Percentiles rank a stretch among this genome's conserved stretches.
Evolutionary conservation across 2,888 invertebrate genomes (phyloP).

Genomic region (Cephalotes varians): DNA sequence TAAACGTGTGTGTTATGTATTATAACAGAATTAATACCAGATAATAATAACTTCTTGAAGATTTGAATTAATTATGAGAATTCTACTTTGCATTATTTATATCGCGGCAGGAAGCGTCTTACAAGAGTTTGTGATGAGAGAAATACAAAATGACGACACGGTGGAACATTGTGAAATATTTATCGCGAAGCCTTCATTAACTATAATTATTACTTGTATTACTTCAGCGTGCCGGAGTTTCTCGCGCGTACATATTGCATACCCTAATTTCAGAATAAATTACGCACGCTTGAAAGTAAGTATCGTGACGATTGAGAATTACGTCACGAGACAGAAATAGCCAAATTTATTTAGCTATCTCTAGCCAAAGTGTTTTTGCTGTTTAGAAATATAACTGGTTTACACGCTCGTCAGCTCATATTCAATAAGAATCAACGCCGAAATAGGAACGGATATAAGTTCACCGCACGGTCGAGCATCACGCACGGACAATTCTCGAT

Average conservation of each 20-base stretch:
- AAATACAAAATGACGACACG: conserved; percentile 30
- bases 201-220: no score
- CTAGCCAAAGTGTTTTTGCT: neutral
- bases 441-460: neutral
- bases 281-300: conserved; percentile 15
- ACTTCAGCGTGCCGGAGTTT: conserved; percentile 32
- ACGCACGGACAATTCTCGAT: neutral
- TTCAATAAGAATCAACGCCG: neutral
- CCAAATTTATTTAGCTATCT: conserved; percentile 10
- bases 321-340: neutral
- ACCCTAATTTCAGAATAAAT: conserved; percentile 28
- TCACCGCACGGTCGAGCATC: neutral
- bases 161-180: conserved; percentile 22
- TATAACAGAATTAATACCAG: neutral
- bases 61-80: neutral
- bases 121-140: neutral
- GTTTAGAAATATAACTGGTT: conserved; percentile 8
- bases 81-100: neutral
- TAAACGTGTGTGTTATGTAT: neutral
- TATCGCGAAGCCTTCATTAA: conserved; percentile 38
- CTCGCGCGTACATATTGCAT: conserved; percentile 11
- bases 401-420: neutral
- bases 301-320: conserved; percentile 28
- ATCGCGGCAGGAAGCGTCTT: neutral
- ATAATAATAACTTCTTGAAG: neutral